Base-by-base conservation (phyloP, 1,140 invertebrate species). In the Nomia melanderi region DNA sequence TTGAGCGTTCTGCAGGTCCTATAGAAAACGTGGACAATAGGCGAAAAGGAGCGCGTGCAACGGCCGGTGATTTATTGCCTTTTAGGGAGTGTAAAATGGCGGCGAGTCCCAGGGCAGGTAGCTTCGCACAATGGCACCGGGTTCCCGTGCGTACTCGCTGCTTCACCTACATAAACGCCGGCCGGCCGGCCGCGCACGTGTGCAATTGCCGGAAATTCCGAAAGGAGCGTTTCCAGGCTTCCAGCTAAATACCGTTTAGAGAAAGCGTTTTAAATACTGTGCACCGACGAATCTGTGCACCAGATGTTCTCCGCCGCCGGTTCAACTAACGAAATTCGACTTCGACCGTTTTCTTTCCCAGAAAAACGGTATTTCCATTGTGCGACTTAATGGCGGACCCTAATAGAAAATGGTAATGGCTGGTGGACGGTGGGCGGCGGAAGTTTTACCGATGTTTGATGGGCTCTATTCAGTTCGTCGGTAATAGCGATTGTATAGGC, bases 231-330 rank as follows among this genome's bases (percentile, higher is more conserved):
- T 79, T 74, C 78, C 4, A 25, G 57, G 59, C 75, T 73, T 36
- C 74, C 54, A 79, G 60, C 65, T 76, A 64, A 78, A 79, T 78
- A 71, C 67, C 67, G 64, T 72, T 81, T 71, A 80, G 62, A 66
- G 64, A 41, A 78, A 75, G 63, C 60, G 29, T 77, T 69, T 56
- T 50, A 76, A n/a, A 50, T 59, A 8, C 41, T 31, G 7, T 3
- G 44, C 5, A 14, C 31, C 14, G 23, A 5, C 33, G 31, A 23
- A 73, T 86, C 88, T 89, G 88, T 71, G 70, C 66, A 53, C 88
- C 88, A 89, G 86, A 89, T 89, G 88, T 83, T 64, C 9, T n/a
- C 33, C 29, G 7, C 65, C 25, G 63, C 53, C 81, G 47, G 60
- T 36, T 23, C 66, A 64, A 14, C 79, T 54, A 27, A 47, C 65